Percentiles rank a stretch among this genome's conserved stretches.
phyloP scores from a whole-genome alignment of 2,888 invertebrate species.

The Cerastoderma edule region DNA sequence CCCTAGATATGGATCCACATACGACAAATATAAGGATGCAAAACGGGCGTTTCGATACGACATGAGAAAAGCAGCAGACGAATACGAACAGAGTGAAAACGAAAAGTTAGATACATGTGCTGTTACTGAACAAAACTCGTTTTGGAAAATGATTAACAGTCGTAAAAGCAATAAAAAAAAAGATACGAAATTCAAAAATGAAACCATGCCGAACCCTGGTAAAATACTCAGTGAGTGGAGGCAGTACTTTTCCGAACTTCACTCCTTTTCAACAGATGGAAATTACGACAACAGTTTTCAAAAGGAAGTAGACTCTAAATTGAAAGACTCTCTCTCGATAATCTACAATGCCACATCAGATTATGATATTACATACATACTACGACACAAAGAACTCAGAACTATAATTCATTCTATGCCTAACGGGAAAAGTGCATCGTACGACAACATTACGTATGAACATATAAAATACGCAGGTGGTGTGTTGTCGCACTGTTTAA shows the following conservation, averaged over 20 bases:
- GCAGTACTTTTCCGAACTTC: slow-evolving; percentile 3
- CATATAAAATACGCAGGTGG: slow-evolving; percentile 17
- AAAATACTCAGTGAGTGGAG: slow-evolving; percentile 12
- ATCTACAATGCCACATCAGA: neutral
- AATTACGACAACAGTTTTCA: slow-evolving; percentile 4
- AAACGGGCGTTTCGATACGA: slow-evolving; percentile 1
- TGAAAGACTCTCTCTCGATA: neutral
- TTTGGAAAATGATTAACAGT: neutral
- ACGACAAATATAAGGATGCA: neutral
- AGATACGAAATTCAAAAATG: slow-evolving; percentile 11
- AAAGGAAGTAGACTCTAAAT: neutral
- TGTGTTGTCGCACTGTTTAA: neutral
- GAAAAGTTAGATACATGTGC: neutral
- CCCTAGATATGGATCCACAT: neutral
- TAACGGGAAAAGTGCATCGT: neutral
- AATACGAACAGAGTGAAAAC: slow-evolving; percentile 14
- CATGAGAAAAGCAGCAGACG: neutral
- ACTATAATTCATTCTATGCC: slow-evolving; percentile 1
- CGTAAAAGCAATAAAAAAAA: neutral
- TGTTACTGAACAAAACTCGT: neutral
- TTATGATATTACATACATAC: neutral
- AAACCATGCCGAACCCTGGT: neutral
- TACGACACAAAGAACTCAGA: slow-evolving; percentile 4
- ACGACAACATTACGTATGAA: too few species aligned
- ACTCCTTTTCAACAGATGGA: neutral